These are phyloP conservation scores for Megatriorchis doriae DNA, from an alignment of 2,113 vertebrate species.

Conservation along the genomic window DNA sequence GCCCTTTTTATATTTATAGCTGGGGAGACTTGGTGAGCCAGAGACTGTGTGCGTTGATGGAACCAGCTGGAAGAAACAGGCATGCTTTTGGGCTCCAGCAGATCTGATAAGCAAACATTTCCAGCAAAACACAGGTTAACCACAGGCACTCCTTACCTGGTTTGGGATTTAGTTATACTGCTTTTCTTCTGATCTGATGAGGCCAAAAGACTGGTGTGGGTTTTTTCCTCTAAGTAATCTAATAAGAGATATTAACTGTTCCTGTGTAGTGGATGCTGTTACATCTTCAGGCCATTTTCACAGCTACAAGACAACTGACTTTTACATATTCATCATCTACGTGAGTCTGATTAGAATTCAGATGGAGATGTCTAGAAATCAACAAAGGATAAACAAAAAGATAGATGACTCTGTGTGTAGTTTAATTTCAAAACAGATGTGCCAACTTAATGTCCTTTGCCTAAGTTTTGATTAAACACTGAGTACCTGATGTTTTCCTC, in stretches of 20 bases:
- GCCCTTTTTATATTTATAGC: neutral
- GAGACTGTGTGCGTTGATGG: neutral
- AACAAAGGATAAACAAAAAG: neutral
- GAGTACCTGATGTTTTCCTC: neutral
- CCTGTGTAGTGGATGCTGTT: neutral
- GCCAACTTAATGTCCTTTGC: neutral
- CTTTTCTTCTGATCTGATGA: neutral
- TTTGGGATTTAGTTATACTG: neutral
- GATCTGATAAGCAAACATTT: neutral
- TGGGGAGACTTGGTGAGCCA: neutral
- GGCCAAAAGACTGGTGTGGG: neutral
- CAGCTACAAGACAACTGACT: neutral
- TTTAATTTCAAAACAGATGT: neutral
- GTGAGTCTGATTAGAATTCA: neutral
- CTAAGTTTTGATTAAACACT: neutral
- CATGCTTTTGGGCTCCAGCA: neutral
- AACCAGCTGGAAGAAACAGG: neutral
- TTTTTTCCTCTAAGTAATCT: neutral
- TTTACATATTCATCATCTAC: neutral
- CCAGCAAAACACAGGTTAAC: neutral
- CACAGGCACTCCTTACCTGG: accelerated
- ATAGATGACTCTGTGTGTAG: neutral
- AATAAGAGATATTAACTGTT: neutral
- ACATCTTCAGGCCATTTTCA: neutral
- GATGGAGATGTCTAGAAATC: neutral